Evolutionary conservation across 35 echinoderm and acorn worm genomes (phyloP).

Genomic region (Apostichopus parvimensis): DNA sequence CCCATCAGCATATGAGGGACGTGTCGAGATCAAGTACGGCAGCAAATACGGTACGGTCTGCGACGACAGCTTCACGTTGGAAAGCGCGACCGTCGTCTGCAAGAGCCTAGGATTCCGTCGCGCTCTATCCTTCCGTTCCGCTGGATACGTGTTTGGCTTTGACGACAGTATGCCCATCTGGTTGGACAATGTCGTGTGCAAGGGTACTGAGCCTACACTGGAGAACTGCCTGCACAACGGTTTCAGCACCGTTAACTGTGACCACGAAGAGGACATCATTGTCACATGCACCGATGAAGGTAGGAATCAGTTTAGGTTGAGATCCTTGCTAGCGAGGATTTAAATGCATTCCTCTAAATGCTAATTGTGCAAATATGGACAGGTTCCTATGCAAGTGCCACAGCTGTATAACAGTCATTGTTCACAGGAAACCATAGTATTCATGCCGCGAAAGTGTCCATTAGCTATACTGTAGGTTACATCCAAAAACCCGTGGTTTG

Average conservation of each 20-base stretch:
- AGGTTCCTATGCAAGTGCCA: too few species aligned
- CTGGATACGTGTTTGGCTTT: background rate
- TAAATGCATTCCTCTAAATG: too few species aligned
- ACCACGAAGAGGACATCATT: conserved; percentile 27
- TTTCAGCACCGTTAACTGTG: conserved; percentile 20
- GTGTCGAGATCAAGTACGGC: conserved; percentile 38
- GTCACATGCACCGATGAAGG: conserved; percentile 42
- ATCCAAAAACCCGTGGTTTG: too few species aligned
- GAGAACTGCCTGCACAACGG: conserved; percentile 15
- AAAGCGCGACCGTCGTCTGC: conserved; percentile 26
- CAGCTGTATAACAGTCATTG: too few species aligned
- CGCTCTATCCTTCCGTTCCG: conserved; percentile 28
- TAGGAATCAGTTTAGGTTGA: background rate
- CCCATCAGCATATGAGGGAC: background rate
- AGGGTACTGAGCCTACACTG: conserved; percentile 4
- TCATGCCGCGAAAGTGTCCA: too few species aligned
- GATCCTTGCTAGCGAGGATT: too few species aligned
- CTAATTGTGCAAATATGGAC: too few species aligned
- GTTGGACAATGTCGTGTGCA: conserved; percentile 52
- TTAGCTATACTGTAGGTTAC: too few species aligned
- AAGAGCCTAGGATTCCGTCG: background rate
- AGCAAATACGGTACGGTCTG: conserved; percentile 44
- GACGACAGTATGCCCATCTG: conserved; percentile 11
- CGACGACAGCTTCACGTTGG: conserved; percentile 27
- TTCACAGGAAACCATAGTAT: too few species aligned